phyloP scores from a whole-genome alignment of 2,888 invertebrate genomes.

The Pollenia griseotomentosa region DNA sequence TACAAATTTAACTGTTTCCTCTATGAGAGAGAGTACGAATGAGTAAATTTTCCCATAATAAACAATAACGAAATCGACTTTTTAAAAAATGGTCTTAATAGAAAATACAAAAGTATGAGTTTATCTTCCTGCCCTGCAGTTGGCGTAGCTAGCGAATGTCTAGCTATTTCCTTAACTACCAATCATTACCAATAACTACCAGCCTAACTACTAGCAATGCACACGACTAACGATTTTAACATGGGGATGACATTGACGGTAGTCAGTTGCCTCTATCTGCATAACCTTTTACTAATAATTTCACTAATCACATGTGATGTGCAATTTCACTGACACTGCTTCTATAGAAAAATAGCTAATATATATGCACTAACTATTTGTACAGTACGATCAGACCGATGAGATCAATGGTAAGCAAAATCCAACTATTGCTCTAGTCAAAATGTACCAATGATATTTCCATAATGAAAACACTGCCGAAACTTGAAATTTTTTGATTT shows the following conservation, averaged over 20 bases:
- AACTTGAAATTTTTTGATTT: neutral
- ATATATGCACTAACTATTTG: neutral
- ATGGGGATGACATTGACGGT: conserved; percentile 14
- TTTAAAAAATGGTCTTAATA: conserved; percentile 41
- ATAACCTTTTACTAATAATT: neutral
- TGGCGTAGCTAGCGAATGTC: too few relatives aligned
- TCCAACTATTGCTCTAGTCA: conserved; percentile 30
- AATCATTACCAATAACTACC: too few relatives aligned
- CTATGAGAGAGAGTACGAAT: conserved; percentile 1
- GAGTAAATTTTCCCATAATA: conserved; percentile 27
- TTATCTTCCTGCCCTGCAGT: too few relatives aligned
- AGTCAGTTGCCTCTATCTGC: conserved; percentile 1
- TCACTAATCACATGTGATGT: neutral
- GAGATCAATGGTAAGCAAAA: conserved; percentile 28
- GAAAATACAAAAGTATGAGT: conserved; percentile 20
- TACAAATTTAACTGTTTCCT: conserved; percentile 21
- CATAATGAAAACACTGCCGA: conserved; percentile 21
- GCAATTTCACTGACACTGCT: neutral
- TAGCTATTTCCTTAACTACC: too few relatives aligned
- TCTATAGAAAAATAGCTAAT: neutral
- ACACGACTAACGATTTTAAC: neutral
- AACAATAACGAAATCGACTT: conserved; percentile 25
- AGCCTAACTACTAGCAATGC: too few relatives aligned
- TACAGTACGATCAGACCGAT: conserved; percentile 22
- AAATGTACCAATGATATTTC: too few relatives aligned